These are phyloP conservation scores for Takifugu ocellatus DNA, from an alignment of 2,797 vertebrate genomes.

Conservation along the genomic window DNA sequence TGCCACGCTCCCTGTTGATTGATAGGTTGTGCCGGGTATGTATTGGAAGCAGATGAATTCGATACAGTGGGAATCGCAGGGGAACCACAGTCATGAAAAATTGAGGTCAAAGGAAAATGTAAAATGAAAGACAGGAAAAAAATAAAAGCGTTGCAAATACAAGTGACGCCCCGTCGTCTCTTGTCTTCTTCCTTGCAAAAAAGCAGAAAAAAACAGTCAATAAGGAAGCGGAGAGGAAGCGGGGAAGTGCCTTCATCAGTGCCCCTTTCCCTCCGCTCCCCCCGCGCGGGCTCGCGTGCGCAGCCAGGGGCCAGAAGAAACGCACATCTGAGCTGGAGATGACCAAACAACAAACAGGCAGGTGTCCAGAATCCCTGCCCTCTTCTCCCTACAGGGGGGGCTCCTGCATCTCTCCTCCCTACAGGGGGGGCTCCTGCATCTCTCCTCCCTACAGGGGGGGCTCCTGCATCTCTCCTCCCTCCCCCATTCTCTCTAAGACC, in stretches of 20 bases:
- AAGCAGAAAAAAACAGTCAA: conserved; percentile 34
- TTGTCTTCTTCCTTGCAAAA: conserved; percentile 21
- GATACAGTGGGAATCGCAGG: conserved; percentile 73
- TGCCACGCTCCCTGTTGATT: conserved; percentile 79
- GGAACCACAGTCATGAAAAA: conserved; percentile 79
- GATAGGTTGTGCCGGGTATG: conserved; percentile 78
- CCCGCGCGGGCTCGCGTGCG: conserved; percentile 58
- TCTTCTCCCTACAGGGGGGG: conserved; percentile 52
- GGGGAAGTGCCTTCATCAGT: conserved; percentile 34
- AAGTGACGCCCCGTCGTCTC: conserved; percentile 36
- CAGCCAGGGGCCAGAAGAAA: conserved; percentile 60
- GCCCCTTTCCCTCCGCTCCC: conserved; percentile 14
- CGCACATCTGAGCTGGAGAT: conserved; percentile 44
- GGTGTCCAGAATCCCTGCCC: conserved; percentile 61
- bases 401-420: background rate
- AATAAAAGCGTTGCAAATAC: conserved; percentile 37
- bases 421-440: conserved; percentile 38
- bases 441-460: conserved; percentile 27
- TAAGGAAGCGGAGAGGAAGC: conserved; percentile 41
- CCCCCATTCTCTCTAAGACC: conserved; percentile 6
- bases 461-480: conserved; percentile 31
- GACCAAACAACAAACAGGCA: conserved; percentile 61
- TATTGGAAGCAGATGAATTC: conserved; percentile 84
- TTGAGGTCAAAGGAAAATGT: conserved; percentile 77
- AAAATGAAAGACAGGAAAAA: conserved; percentile 35